Conservation (phyloP, 2,888 invertebrate species). For the Megaustenia siamemsis region DNA sequence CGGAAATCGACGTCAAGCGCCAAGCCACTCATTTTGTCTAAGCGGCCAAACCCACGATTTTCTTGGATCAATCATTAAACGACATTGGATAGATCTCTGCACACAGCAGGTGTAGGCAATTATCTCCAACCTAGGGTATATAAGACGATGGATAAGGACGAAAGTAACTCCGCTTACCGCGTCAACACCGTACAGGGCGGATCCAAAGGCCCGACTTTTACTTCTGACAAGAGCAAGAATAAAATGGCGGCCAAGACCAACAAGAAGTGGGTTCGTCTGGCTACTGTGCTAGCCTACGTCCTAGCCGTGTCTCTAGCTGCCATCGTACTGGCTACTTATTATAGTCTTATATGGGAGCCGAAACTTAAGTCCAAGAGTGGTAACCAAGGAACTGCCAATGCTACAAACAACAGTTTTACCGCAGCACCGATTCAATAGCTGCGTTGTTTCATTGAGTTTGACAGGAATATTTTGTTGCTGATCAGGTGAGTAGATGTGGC, state of each 20-base stretch:
- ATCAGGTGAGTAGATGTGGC: conserved; percentile 23
- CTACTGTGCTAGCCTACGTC: conserved; percentile 95
- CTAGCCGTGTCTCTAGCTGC: conserved; percentile 96
- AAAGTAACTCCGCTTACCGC: conserved; percentile 63
- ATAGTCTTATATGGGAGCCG: conserved; percentile 96
- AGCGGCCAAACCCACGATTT: neutral
- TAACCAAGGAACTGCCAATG: neutral
- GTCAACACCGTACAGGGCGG: conserved; percentile 60
- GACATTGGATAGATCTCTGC: conserved; percentile 4
- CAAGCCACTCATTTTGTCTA: neutral
- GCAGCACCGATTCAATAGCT: neutral
- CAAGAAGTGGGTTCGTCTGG: conserved; percentile 92
- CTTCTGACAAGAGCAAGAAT: conserved; percentile 72
- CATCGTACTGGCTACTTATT: conserved; percentile 94
- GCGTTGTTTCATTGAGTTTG: neutral
- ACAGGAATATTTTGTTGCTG: neutral
- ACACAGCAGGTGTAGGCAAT: conserved; percentile 35
- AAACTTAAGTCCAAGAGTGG: conserved; percentile 79
- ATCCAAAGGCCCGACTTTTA: conserved; percentile 64
- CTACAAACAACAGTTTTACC: conserved; percentile 25
- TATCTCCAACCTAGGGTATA: conserved; percentile 33
- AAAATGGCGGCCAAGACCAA: conserved; percentile 80
- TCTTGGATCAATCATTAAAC: conserved; percentile 38
- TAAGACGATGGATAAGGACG: conserved; percentile 67
- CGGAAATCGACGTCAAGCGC: conserved; percentile 4